A percentile compares a stretch with the other conserved stretches of the same genome.
phyloP scores from a whole-genome alignment of 2,113 vertebrate genomes.

The Zosterops lateralis region DNA sequence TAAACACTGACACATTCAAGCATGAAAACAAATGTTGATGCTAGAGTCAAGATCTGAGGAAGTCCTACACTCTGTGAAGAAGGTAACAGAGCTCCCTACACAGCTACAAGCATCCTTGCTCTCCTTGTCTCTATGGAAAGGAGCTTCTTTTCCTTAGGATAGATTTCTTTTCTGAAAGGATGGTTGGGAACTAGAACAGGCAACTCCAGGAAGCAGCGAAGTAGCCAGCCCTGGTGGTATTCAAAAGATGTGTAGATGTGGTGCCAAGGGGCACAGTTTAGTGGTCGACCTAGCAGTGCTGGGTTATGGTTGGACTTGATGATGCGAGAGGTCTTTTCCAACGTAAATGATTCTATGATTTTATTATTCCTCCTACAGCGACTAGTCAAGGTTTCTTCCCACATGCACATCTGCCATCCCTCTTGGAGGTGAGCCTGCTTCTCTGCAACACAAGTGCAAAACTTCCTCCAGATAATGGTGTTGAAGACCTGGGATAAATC shows the following conservation, averaged over 20 bases:
- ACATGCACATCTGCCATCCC: not conserved
- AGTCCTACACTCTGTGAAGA: not conserved
- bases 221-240: not conserved
- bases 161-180: not conserved
- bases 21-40: not conserved
- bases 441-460: not conserved
- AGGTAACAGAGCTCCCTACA: not conserved
- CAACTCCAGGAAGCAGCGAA: not conserved
- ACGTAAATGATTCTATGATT: not conserved
- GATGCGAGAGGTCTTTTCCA: not conserved
- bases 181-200: not conserved
- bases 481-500: not conserved
- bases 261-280: not conserved
- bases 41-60: not conserved
- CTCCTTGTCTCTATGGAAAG: not conserved
- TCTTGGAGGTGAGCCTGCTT: not conserved
- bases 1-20: not conserved
- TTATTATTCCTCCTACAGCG: not conserved
- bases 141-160: not conserved
- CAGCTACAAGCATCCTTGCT: not conserved
- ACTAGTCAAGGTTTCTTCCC: not conserved
- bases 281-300: not conserved
- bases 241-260: not conserved
- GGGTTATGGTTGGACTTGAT: not conserved
- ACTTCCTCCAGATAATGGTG: rapidly evolving